Evolutionary conservation across 2,888 invertebrate species (phyloP).

Genomic region (Netelia melanura): DNA sequence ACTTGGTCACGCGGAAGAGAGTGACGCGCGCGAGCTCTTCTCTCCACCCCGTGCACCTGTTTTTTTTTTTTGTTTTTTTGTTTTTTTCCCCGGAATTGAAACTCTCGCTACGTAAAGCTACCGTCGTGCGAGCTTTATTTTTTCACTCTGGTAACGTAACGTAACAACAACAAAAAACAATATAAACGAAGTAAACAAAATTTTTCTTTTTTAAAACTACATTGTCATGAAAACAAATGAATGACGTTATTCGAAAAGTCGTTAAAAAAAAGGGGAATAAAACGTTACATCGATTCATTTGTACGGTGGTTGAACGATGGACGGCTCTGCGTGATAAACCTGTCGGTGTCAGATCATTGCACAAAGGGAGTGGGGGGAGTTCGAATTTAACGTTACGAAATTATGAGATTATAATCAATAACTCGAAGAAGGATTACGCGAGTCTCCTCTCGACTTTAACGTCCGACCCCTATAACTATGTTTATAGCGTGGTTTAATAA

Average conservation of each 20-base stretch:
- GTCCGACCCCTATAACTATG: background rate
- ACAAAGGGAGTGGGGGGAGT: too few relatives aligned
- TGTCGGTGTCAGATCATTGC: background rate
- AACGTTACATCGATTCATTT: background rate
- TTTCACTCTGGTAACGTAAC: background rate
- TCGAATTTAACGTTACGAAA: background rate
- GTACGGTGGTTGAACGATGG: too few relatives aligned
- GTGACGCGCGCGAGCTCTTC: slow-evolving; percentile 5
- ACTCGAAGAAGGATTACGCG: background rate
- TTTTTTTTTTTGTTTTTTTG: background rate
- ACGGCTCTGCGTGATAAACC: too few relatives aligned
- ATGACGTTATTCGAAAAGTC: background rate
- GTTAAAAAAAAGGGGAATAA: background rate
- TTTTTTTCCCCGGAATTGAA: background rate
- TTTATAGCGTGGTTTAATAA: too few relatives aligned
- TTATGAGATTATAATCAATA: background rate
- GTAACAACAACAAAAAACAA: background rate
- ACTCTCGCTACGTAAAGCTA: slow-evolving; percentile 11
- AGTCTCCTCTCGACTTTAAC: background rate
- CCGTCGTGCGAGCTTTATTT: background rate
- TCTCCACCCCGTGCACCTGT: slow-evolving; percentile 7
- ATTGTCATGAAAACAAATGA: slow-evolving; percentile 18
- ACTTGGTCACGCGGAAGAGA: slow-evolving; percentile 59
- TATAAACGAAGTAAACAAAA: background rate
- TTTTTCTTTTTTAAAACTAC: background rate